These are phyloP conservation scores for Gymnodraco acuticeps DNA, from an alignment of 2,797 vertebrate species.

Conservation along the genomic window DNA sequence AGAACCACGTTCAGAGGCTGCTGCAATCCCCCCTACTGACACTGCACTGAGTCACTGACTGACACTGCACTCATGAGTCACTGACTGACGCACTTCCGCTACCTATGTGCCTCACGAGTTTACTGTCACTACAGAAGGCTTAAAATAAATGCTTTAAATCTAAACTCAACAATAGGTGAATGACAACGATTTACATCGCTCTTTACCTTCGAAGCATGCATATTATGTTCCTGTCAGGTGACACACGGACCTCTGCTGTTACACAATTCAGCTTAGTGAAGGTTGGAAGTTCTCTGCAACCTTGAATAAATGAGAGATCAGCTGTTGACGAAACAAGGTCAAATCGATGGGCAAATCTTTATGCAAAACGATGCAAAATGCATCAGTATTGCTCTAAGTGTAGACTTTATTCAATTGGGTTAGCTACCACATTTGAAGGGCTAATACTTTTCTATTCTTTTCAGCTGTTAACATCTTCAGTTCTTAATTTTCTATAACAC, in stretches of 20 bases:
- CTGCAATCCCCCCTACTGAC: slow-evolving; percentile 26
- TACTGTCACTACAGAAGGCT: not conserved
- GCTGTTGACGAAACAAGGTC: slow-evolving; percentile 1
- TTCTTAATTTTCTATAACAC: not conserved
- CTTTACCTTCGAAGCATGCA: not conserved
- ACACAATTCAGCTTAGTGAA: slow-evolving; percentile 42
- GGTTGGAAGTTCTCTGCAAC: slow-evolving; percentile 46
- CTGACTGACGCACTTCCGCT: slow-evolving; percentile 60
- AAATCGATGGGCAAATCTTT: not conserved
- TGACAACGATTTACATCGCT: rapidly evolving
- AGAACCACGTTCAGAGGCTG: slow-evolving; percentile 32
- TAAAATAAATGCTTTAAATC: not conserved
- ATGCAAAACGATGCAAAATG: not conserved
- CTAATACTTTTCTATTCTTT: no score
- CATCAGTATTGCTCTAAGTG: not conserved
- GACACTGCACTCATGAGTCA: slow-evolving; percentile 27
- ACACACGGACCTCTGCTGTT: slow-evolving; percentile 24
- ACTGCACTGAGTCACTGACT: slow-evolving; percentile 31
- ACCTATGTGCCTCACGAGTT: not conserved
- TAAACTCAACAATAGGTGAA: rapidly evolving
- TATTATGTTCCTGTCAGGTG: not conserved
- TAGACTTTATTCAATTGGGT: not conserved
- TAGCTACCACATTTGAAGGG: not conserved
- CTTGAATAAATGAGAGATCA: slow-evolving; percentile 21
- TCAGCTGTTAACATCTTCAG: not conserved